A percentile compares a stretch with the other conserved stretches of the same genome.
Evolutionary conservation across 1,140 invertebrate genomes (phyloP).

Genomic region (Zaprionus nigranus): DNA sequence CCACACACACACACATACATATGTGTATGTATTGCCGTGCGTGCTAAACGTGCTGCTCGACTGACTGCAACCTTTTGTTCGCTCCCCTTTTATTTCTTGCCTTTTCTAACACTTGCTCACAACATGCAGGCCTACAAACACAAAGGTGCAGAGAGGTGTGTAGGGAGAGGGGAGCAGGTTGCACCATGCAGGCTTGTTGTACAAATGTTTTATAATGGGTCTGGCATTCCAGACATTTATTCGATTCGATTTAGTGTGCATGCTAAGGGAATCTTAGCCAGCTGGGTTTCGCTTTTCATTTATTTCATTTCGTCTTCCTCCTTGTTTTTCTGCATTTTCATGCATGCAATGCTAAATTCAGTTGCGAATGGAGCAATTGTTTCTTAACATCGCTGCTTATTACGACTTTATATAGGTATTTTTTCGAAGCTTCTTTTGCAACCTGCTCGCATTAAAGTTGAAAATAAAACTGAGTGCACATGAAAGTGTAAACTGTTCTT

Average conservation of each 20-base stretch:
- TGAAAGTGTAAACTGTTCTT: not conserved
- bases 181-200: slow-evolving; percentile 1
- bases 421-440: not conserved
- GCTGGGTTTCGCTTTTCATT: not conserved
- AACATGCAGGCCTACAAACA: slow-evolving; percentile 30
- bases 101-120: slow-evolving; percentile 17
- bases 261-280: not conserved
- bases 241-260: slow-evolving; percentile 8
- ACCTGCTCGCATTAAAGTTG: not conserved
- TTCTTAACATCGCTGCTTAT: not conserved
- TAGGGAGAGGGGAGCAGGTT: not conserved
- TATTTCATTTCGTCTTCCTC: not conserved
- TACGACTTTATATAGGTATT: not conserved
- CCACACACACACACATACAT: not conserved
- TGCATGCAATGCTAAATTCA: not conserved
- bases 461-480: not conserved
- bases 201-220: slow-evolving; percentile 4
- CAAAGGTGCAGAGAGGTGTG: not conserved
- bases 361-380: not conserved
- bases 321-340: not conserved
- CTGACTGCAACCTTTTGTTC: slow-evolving; percentile 20
- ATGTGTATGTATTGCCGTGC: slow-evolving; percentile 5
- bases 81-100: slow-evolving; percentile 9
- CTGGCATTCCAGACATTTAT: slow-evolving; percentile 4
- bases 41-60: slow-evolving; percentile 18